Evolutionary conservation across 2,888 invertebrate species (phyloP).

Genomic region (Cancer borealis): DNA sequence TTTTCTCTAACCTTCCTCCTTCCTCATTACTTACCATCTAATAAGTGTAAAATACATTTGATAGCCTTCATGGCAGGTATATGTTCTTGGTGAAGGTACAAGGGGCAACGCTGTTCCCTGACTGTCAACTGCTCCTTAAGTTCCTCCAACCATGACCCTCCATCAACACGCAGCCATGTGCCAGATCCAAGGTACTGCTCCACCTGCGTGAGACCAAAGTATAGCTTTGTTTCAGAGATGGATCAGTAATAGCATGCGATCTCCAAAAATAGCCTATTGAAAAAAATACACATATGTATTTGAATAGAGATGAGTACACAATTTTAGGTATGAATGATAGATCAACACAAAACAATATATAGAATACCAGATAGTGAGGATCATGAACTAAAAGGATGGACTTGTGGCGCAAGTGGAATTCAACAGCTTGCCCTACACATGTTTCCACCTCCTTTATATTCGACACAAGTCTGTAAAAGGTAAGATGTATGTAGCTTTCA

Average conservation of each 20-base stretch:
- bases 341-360: background rate
- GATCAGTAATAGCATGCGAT: background rate
- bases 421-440: background rate
- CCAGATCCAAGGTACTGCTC: slow-evolving; percentile 41
- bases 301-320: background rate
- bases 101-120: background rate
- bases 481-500: background rate
- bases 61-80: background rate
- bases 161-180: background rate
- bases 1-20: background rate
- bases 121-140: background rate
- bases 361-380: slow-evolving; percentile 39
- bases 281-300: background rate
- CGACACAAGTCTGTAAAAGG: slow-evolving; percentile 28
- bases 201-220: background rate
- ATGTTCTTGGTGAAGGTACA: background rate
- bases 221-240: background rate
- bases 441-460: slow-evolving; percentile 29
- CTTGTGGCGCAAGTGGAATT: background rate
- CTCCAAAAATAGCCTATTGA: background rate
- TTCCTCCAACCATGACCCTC: slow-evolving; percentile 8
- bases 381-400: slow-evolving; percentile 29
- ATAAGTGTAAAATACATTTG: background rate
- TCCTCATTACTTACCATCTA: background rate
- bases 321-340: background rate